Evolutionary conservation across 2,113 vertebrate species (phyloP), one percentile per base, ranked within the genome.

Genomic region (Alligator sinensis): DNA sequence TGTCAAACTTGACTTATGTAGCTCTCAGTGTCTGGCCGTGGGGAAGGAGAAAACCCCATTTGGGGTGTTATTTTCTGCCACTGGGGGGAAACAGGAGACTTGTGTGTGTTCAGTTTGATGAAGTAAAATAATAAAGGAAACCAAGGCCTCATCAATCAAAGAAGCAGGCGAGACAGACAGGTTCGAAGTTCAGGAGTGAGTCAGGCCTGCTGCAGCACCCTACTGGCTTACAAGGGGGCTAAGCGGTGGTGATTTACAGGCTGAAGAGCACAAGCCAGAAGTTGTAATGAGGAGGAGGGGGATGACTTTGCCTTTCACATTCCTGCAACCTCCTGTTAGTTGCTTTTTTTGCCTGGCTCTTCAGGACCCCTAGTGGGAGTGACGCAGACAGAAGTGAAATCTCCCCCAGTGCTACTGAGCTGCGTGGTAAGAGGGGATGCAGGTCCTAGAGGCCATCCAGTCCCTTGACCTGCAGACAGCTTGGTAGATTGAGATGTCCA

Each of bases 1-100:
- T 8, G 16, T 74, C 0, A 0, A 18, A 47, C n/a, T 88, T 2
- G 1, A 59, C 34, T 74, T 14, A 74, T 77, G 30, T 72, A 0
- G 2, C 30, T 2, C 19, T 76, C 57, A n/a, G 3, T 24, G 70
- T 3, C 60, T 70, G 27, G 38, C 55, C 24, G 2, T 9, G 47
- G 47, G 47, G 27, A 74, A 82, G 47, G 25, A 74, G 57, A 60
- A 5, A 12, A 3, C 1, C 19, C 2, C 3, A 15, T 17, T 15
- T 0, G 0, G 25, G 22, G n/a, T 19, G n/a, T 22, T 74, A 22
- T 74, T 22, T 22, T 79, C 24, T 47, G 74, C 13, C 74, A 22
- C 30, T 17, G 77, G 11, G 74, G 76, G 55, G 34, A 85, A 63
- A 58, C 1, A 24, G 27, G 11, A 54, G 19, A 17, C 19, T 1